phyloP scores from a whole-genome alignment of 2,113 vertebrate species.

The Xiphophorus couchianus region DNA sequence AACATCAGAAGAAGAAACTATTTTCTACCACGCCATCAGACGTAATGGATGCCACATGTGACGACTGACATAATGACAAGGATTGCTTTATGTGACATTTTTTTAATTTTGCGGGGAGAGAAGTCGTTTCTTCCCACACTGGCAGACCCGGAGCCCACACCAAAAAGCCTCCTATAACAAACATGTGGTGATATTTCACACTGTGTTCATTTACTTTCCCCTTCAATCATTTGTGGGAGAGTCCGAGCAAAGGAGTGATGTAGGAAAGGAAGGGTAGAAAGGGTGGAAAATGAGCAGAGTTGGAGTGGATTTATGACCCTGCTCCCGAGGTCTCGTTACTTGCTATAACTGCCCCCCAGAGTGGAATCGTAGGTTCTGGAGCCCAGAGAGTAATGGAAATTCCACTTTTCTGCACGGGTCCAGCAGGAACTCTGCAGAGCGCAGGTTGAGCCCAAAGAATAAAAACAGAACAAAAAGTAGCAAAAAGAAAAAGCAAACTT shows the following conservation, averaged over 20 bases:
- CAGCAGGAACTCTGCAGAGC: constrained; percentile 52
- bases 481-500: background rate
- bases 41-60: constrained; percentile 67
- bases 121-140: constrained; percentile 42
- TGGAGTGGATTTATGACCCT: constrained; percentile 77
- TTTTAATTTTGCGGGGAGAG: constrained; percentile 58
- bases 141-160: constrained; percentile 11
- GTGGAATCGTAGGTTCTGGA: constrained; percentile 68
- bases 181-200: constrained; percentile 47
- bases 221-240: constrained; percentile 44
- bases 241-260: constrained; percentile 26
- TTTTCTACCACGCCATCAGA: constrained; percentile 48
- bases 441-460: constrained; percentile 16
- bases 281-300: constrained; percentile 60
- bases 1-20: constrained; percentile 47
- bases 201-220: constrained; percentile 37
- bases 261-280: constrained; percentile 34
- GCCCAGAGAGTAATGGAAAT: constrained; percentile 76
- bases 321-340: constrained; percentile 76
- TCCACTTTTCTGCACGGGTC: constrained; percentile 68
- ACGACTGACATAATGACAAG: constrained; percentile 54
- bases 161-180: constrained; percentile 31
- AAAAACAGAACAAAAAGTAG: constrained; percentile 20
- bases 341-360: constrained; percentile 79
- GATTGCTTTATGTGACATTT: constrained; percentile 54